Base-by-base conservation (phyloP, 2,113 vertebrate genomes). In the Nothocercus julius region DNA sequence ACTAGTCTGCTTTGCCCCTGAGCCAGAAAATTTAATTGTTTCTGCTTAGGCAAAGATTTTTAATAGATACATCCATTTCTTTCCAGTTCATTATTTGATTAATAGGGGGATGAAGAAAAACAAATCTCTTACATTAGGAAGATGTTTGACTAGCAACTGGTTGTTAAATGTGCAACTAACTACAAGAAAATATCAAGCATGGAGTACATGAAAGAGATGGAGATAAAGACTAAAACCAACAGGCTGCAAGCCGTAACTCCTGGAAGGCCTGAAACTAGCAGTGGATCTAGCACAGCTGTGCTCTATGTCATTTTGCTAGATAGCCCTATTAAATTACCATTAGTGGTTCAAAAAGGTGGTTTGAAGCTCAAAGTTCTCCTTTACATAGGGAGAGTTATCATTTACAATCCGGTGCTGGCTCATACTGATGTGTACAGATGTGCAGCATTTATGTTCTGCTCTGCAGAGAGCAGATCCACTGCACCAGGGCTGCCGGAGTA, bases 21-120 rank as follows among this genome's bases (percentile, higher is more conserved):
- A 68, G 86, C 51, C 88, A 92, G 68, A 94, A 90, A 63, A 67
- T 74, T 90, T 94, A 92, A 95, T 95, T 91, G 80, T 40, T 87
- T 63, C 82, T 70, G 64, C 44, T 80, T 82, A 90, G n/a, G 25
- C 58, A 82, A 85, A 79, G n/a, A 24, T 72, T 51, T 40, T 40
- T 89, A 87, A 96, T 72, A 92, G 74, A 96, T 75, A 38, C 27
- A 87, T 72, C 36, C 17, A 73, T 67, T 81, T 93, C 79, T 93
- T 92, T 56, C 81, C 70, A 86, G 47, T 68, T 85, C n/a, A 73
- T 67, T 63, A 79, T 88, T 78, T 85, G 70, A 94, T 95, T 70
- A 89, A 69, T 91, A 90, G 89, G 44, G 25, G 38, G 32, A 53
- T 32, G 53, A 87, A 69, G 76, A 38, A 62, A 28, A 42, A 15